Conservation (phyloP, 2,888 invertebrate species). For the Hetaerina titia region DNA sequence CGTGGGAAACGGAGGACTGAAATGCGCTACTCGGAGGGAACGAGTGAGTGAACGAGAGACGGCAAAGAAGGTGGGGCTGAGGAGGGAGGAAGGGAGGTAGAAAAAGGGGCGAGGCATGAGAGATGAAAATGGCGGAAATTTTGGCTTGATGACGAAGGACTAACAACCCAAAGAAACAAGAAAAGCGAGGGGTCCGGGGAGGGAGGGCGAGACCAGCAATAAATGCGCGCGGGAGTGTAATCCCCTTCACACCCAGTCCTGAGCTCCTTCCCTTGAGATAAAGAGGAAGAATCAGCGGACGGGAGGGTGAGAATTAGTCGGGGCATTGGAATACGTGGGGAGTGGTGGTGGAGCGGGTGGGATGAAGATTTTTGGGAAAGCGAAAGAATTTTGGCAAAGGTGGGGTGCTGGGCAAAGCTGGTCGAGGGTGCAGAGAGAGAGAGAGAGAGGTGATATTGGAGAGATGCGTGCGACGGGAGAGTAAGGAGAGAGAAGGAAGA, state of each 20-base stretch:
- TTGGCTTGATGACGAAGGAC: background rate
- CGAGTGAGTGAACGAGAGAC: background rate
- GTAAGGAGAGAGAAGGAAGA: background rate
- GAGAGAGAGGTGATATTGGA: too few species aligned
- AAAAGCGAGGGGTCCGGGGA: background rate
- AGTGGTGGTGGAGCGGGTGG: background rate
- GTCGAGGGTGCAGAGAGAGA: too few species aligned
- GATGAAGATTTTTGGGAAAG: background rate
- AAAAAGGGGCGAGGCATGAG: background rate
- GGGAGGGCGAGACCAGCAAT: background rate
- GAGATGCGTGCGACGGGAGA: too few species aligned
- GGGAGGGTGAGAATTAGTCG: background rate
- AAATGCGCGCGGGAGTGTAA: background rate
- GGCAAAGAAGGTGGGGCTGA: background rate
- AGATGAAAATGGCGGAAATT: conserved; percentile 20
- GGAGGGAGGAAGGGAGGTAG: background rate
- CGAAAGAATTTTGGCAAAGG: too few species aligned
- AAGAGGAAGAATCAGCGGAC: background rate
- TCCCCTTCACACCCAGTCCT: background rate
- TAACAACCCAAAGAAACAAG: background rate
- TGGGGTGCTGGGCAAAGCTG: too few species aligned
- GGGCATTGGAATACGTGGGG: background rate
- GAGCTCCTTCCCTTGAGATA: too few species aligned
- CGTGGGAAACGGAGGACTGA: background rate
- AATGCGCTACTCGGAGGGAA: background rate